Evolutionary conservation across 1,140 invertebrate species (phyloP).

Genomic region (Plectrocnemia conspersa): DNA sequence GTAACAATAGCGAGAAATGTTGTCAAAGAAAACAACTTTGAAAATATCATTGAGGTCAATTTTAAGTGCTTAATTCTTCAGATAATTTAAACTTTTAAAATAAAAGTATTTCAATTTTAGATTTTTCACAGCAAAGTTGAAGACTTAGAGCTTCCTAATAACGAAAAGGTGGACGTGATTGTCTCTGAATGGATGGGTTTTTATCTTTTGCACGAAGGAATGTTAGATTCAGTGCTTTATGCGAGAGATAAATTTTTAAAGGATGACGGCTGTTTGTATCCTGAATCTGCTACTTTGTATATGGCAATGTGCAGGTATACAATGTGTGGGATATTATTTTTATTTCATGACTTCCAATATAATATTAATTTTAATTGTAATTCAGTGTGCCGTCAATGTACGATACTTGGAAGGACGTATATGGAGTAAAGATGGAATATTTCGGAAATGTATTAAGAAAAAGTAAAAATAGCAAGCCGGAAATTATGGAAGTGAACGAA

Average conservation of each 20-base stretch:
- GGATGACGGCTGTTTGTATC: conserved; percentile 66
- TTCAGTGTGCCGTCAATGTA: conserved; percentile 59
- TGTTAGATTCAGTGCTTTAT: conserved; percentile 88
- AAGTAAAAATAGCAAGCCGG: conserved; percentile 53
- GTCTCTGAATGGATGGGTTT: conserved; percentile 99
- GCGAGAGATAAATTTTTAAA: conserved; percentile 91
- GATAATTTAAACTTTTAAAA: too few species aligned
- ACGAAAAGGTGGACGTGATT: conserved; percentile 90
- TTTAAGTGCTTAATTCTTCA: too few species aligned
- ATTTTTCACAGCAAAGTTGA: conserved; percentile 66
- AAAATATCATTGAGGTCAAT: conserved; percentile 55
- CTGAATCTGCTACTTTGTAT: conserved; percentile 57
- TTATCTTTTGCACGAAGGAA: conserved; percentile 95
- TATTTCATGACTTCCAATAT: neutral
- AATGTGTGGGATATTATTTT: neutral
- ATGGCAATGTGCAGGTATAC: conserved; percentile 61
- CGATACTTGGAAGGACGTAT: conserved; percentile 54
- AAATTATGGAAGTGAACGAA: conserved; percentile 47
- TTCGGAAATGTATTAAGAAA: conserved; percentile 51
- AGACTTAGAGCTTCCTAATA: conserved; percentile 69
- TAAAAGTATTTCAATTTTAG: conserved; percentile 18
- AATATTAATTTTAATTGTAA: conserved; percentile 10
- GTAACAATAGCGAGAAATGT: conserved; percentile 83
- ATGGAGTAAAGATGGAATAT: conserved; percentile 54
- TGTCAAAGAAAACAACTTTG: conserved; percentile 65